These are phyloP conservation scores for Mareca penelope DNA, from an alignment of 2,797 vertebrate genomes.

Conservation along the genomic window DNA sequence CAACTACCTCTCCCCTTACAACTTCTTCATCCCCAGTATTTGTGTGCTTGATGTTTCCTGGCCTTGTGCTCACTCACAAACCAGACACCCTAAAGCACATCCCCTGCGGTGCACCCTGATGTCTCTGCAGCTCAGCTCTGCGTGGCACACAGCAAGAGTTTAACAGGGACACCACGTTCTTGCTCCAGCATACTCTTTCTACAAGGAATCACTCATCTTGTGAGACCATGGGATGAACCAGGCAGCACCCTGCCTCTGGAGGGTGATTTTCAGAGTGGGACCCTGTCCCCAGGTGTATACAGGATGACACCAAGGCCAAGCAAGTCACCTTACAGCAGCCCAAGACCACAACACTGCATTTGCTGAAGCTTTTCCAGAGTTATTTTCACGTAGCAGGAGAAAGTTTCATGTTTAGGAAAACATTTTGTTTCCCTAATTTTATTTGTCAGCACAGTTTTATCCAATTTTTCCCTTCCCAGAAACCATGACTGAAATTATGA, in stretches of 20 bases:
- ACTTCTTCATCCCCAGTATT: not conserved
- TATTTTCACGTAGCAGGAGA: not conserved
- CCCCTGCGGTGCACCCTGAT: accelerated
- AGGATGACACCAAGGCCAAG: not conserved
- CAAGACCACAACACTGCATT: not conserved
- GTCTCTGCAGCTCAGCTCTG: not conserved
- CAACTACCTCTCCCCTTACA: not conserved
- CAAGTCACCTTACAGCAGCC: not conserved
- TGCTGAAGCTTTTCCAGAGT: not conserved
- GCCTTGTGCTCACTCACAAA: accelerated
- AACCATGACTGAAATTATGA: not conserved
- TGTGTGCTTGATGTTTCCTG: not conserved
- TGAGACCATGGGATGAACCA: too few relatives aligned
- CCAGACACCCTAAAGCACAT: not conserved
- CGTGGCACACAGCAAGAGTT: accelerated
- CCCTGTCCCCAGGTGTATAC: not conserved
- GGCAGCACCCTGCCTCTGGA: not conserved
- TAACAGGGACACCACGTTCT: not conserved
- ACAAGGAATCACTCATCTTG: too few relatives aligned
- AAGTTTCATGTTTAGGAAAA: not conserved
- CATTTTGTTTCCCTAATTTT: not conserved
- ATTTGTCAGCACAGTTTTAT: not conserved
- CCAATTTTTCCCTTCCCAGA: not conserved
- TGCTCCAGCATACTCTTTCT: too few relatives aligned
- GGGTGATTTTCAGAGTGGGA: not conserved